Percentiles rank a stretch among this genome's conserved stretches.
These are phyloP conservation scores for Oligia strigilis DNA, from an alignment of 2,888 invertebrate species.

Conservation along the genomic window DNA sequence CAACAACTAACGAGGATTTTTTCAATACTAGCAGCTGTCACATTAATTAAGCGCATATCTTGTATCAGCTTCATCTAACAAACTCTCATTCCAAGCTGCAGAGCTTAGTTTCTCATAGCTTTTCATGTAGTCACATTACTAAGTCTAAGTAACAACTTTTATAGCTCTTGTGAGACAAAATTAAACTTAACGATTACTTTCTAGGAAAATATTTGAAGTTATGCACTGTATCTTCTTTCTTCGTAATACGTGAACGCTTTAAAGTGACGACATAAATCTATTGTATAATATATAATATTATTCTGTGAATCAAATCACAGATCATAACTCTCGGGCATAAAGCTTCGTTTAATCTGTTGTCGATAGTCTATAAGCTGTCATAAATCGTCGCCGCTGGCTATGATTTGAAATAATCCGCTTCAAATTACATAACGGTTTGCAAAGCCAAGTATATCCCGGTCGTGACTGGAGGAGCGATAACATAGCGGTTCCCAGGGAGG, in stretches of 20 bases:
- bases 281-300: constrained; percentile 56
- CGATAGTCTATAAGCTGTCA: constrained; percentile 72
- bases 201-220: constrained; percentile 22
- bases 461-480: constrained; percentile 83
- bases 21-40: neutral
- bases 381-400: constrained; percentile 80
- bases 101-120: neutral
- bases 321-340: constrained; percentile 62
- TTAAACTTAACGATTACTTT: constrained; percentile 23
- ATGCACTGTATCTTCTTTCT: constrained; percentile 20
- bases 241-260: constrained; percentile 17
- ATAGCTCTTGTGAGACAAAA: constrained; percentile 23
- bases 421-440: constrained; percentile 78
- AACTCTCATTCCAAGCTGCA: neutral
- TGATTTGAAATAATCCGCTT: constrained; percentile 79
- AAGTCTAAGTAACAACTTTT: constrained; percentile 7
- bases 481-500: constrained; percentile 78
- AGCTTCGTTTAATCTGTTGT: constrained; percentile 66
- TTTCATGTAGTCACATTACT: constrained; percentile 9
- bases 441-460: constrained; percentile 75
- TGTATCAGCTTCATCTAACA: neutral
- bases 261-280: constrained; percentile 26
- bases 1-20: constrained; percentile 18
- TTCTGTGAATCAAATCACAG: constrained; percentile 64
- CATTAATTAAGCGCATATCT: neutral